These are phyloP conservation scores for Apis mellifera DNA, from an alignment of 1,140 invertebrate genomes.

Conservation along the genomic window Amel_HAv3.1 CM009937.2:8518001-8518500, in stretches of 20 bases:
- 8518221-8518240: constrained; percentile 64
- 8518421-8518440: constrained; percentile 46
- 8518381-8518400: constrained; percentile 34
- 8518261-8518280: constrained; percentile 71
- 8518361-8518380: constrained; percentile 61
- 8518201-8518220: constrained; percentile 42
- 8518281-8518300: constrained; percentile 61
- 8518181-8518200: constrained; percentile 42
- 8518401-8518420: constrained; percentile 41
- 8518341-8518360: constrained; percentile 78
- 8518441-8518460: neutral
- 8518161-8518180: constrained; percentile 45
- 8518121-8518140: neutral
- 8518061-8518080: neutral
- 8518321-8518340: constrained; percentile 79
- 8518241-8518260: constrained; percentile 64
- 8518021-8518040: no score
- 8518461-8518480: no score
- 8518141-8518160: neutral
- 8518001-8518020: no score
- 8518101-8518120: neutral
- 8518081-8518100: neutral
- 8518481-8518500: no score
- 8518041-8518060: no score
- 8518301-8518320: constrained; percentile 71